phyloP scores from a whole-genome alignment of 2,113 vertebrate species.

The Empidonax alnorum region DNA sequence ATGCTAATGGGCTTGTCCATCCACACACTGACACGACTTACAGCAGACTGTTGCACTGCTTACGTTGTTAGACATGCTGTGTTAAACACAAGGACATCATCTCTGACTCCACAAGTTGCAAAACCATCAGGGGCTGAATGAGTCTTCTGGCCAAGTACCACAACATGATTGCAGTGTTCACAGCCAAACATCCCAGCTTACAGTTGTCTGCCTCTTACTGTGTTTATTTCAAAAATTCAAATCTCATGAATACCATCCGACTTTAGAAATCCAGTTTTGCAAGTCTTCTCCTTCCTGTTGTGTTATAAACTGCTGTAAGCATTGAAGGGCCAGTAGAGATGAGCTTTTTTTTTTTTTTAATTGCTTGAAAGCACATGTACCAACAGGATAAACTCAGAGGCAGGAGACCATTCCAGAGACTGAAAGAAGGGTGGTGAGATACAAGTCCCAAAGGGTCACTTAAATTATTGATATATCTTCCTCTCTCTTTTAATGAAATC shows the following conservation, averaged over 20 bases:
- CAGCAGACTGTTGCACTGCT: neutral
- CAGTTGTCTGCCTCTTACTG: neutral
- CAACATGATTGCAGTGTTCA: neutral
- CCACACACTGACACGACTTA: neutral
- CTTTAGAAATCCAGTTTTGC: neutral
- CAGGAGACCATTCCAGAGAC: neutral
- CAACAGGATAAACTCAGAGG: neutral
- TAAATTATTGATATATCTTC: neutral
- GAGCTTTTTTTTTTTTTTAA: neutral
- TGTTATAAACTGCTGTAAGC: neutral
- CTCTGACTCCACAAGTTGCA: neutral
- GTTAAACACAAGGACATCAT: neutral
- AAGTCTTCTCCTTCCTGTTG: neutral
- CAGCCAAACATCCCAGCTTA: neutral
- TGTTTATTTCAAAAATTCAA: neutral
- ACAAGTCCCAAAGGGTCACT: neutral
- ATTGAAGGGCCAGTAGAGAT: neutral
- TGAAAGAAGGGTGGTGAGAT: neutral
- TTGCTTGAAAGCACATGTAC: neutral
- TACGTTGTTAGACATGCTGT: accelerated
- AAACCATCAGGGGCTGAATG: neutral
- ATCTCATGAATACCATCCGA: neutral
- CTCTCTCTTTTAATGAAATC: neutral
- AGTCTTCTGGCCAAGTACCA: neutral
- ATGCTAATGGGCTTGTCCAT: neutral